Percentiles rank a stretch among this genome's conserved stretches.
phyloP scores from a whole-genome alignment of 1,140 invertebrate genomes.

The Atta texana region DNA sequence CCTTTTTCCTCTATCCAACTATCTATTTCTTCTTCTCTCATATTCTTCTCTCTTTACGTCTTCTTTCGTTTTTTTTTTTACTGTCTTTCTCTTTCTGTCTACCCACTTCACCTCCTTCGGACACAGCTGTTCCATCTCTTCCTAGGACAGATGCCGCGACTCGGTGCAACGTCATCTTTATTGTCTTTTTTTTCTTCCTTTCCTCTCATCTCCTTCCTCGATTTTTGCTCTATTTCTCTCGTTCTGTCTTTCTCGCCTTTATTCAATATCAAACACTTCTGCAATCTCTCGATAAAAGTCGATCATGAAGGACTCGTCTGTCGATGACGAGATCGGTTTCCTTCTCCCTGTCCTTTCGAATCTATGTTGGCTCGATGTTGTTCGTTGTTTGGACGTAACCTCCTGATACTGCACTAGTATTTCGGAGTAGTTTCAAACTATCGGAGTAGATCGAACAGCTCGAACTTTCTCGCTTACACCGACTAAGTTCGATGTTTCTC shows the following conservation, averaged over 20 bases:
- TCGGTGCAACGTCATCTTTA: slow-evolving; percentile 77
- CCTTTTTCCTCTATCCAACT: slow-evolving; percentile 41
- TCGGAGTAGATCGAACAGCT: slow-evolving; percentile 55
- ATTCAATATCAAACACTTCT: slow-evolving; percentile 8
- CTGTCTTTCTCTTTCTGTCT: slow-evolving; percentile 24
- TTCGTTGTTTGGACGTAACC: slow-evolving; percentile 50
- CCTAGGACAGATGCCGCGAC: slow-evolving; percentile 78
- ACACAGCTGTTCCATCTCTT: slow-evolving; percentile 79
- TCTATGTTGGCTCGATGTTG: slow-evolving; percentile 18
- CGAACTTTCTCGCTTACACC: slow-evolving; percentile 42
- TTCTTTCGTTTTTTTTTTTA: slow-evolving; percentile 23
- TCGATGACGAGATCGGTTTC: slow-evolving; percentile 57
- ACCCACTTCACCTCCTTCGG: slow-evolving; percentile 48
- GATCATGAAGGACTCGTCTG: slow-evolving; percentile 54
- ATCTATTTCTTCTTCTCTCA: slow-evolving; percentile 53
- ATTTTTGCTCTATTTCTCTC: slow-evolving; percentile 31
- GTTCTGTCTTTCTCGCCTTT: slow-evolving; percentile 38
- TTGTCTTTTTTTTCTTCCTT: slow-evolving; percentile 66
- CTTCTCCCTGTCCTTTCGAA: slow-evolving; percentile 34
- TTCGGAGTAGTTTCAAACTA: slow-evolving; percentile 54
- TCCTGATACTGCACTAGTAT: slow-evolving; percentile 41
- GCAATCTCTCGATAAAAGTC: slow-evolving; percentile 65
- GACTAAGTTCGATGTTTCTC: slow-evolving; percentile 50
- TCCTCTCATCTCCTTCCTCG: slow-evolving; percentile 35
- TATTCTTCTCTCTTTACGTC: slow-evolving; percentile 34